Evolutionary conservation across 2,797 vertebrate genomes (phyloP).

Genomic region (Semaprochilodus insignis): DNA sequence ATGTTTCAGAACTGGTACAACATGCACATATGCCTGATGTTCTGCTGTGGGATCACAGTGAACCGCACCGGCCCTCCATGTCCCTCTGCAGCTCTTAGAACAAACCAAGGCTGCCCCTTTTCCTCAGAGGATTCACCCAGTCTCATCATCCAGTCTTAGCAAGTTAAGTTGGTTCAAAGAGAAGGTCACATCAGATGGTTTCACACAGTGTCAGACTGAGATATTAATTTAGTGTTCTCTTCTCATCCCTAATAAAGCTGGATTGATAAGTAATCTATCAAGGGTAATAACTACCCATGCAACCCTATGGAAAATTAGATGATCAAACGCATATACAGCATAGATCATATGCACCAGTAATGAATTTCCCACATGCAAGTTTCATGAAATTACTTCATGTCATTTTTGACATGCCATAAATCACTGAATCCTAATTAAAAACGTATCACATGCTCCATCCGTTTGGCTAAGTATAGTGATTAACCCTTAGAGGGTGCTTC

Average conservation of each 20-base stretch:
- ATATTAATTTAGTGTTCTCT: background rate
- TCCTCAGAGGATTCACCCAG: background rate
- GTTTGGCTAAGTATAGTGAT: no score
- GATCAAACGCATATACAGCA: background rate
- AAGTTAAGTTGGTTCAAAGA: constrained; percentile 5
- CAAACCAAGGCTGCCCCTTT: background rate
- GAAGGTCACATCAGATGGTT: background rate
- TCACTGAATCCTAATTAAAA: background rate
- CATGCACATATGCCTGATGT: background rate
- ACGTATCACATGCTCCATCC: no score
- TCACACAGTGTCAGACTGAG: background rate
- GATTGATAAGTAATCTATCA: background rate
- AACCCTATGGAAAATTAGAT: background rate
- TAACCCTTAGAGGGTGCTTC: no score
- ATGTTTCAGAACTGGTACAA: background rate
- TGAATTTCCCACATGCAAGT: background rate
- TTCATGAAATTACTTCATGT: background rate
- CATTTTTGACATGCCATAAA: no score
- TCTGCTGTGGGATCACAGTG: background rate
- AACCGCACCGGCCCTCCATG: background rate
- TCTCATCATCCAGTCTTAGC: background rate
- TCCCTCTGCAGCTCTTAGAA: background rate
- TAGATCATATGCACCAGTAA: background rate
- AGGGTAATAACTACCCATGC: background rate
- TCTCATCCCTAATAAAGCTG: background rate